Evolutionary conservation across 2,797 vertebrate genomes (phyloP), one percentile per base, ranked within the genome.

Genomic region (Peromyscus nudipes): DNA sequence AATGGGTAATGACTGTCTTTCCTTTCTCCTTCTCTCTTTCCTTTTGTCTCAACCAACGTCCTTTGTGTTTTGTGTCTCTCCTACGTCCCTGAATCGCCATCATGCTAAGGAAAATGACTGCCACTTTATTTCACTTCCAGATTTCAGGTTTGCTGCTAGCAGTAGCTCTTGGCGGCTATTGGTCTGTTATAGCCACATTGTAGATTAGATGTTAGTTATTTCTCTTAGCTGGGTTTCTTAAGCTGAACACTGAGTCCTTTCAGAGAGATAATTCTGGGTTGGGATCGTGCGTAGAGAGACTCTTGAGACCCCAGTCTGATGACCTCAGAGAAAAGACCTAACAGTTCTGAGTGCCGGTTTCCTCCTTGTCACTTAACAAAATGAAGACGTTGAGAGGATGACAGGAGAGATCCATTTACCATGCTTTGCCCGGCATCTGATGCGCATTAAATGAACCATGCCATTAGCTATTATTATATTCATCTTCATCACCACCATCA

Each of bases 61-160:
- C 12, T 13, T 95, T 90, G 81, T 27, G 25, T 86, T 83, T 92
- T 57, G 16, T 86, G 93, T 89, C 65, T 90, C 23, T 81, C 13
- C 19, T 73, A 13, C 25, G 13, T 62, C 11, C 3, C 10, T 73
- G n/a, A 40, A 52, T 93, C 93, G 77, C 75, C n/a, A 14, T 14
- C 76, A 46, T 46, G 29, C 65, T 71, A 94, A 77, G 77, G 34
- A 52, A 19, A 84, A 52, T 80, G 86, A 17, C 4, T 79, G 6
- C 43, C 13, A 1, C n/a, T 40, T 52, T n/a, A 29, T 11, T 43
- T 64, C n/a, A 6, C 27, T 43, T 91, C 3, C 25, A 7, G 67
- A 31, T 29, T 25, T 52, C 34, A 49, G 43, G n/a, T 91, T 75
- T 57, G 37, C 46, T 25, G 21, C 29, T 76, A 76, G 64, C 84